Evolutionary conservation across 2,888 invertebrate genomes (phyloP).

Genomic region (Proisotoma minuta): DNA sequence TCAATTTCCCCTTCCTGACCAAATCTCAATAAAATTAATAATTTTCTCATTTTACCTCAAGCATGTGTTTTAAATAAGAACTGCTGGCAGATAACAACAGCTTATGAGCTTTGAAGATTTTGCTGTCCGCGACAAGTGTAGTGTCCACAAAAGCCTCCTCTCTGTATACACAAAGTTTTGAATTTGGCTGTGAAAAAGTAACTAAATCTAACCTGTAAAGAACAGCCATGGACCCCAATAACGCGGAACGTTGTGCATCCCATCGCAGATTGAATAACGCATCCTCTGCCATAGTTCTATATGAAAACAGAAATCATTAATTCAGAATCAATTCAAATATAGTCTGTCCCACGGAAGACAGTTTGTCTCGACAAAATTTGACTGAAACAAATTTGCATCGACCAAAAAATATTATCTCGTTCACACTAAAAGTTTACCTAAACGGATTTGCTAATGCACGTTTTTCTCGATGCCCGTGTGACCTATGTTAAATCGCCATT

Average conservation of each 20-base stretch:
- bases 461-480: too few relatives aligned
- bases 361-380: too few relatives aligned
- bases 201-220: conserved; percentile 37
- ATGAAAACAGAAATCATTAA: too few relatives aligned
- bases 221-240: conserved; percentile 44
- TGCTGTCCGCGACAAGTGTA: conserved; percentile 45
- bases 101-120: conserved; percentile 47
- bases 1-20: neutral
- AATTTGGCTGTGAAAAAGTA: too few relatives aligned
- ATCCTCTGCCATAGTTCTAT: conserved; percentile 41
- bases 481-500: too few relatives aligned
- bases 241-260: conserved; percentile 46
- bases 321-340: neutral
- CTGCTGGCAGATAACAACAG: conserved; percentile 46
- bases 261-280: conserved; percentile 45
- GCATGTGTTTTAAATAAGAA: conserved; percentile 43
- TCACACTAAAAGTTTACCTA: too few relatives aligned
- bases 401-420: too few relatives aligned
- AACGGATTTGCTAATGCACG: too few relatives aligned
- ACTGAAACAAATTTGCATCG: too few relatives aligned
- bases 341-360: too few relatives aligned
- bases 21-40: neutral
- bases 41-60: conserved; percentile 34
- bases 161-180: too few relatives aligned
- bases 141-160: conserved; percentile 43